A percentile compares a stretch with the other conserved stretches of the same genome.
Evolutionary conservation across 2,888 invertebrate species (phyloP).

Genomic region (Trisateles emortualis): DNA sequence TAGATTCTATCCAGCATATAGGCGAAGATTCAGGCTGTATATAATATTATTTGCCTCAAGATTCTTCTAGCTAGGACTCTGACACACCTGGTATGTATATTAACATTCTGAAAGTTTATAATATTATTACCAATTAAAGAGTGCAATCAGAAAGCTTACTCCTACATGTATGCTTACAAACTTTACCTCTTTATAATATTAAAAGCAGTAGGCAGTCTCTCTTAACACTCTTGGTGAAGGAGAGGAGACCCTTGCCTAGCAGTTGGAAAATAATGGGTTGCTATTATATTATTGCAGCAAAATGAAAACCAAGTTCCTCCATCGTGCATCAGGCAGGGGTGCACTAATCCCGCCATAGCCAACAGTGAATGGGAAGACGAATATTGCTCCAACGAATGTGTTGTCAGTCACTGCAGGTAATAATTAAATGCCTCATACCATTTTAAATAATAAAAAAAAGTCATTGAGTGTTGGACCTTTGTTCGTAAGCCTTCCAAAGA

Average conservation of each 20-base stretch:
- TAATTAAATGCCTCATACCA: conserved; percentile 11
- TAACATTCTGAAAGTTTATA: not conserved
- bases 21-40: not conserved
- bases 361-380: conserved; percentile 98
- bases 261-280: not conserved
- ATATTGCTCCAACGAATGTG: conserved; percentile 98
- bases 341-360: conserved; percentile 95
- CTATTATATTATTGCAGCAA: conserved; percentile 64
- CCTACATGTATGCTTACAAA: no score
- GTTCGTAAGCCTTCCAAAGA: no score
- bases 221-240: no score
- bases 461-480: no score
- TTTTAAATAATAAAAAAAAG: not conserved
- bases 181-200: no score
- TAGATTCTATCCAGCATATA: no score
- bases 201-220: no score
- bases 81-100: not conserved
- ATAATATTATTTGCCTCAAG: not conserved
- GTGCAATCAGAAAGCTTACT: no score
- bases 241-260: no score
- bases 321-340: conserved; percentile 95
- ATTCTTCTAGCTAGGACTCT: not conserved
- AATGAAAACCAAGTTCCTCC: conserved; percentile 78
- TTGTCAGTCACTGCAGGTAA: conserved; percentile 97
- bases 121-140: no score